Evolutionary conservation across 2,888 invertebrate genomes (phyloP).

Genomic region (Automeris io): DNA sequence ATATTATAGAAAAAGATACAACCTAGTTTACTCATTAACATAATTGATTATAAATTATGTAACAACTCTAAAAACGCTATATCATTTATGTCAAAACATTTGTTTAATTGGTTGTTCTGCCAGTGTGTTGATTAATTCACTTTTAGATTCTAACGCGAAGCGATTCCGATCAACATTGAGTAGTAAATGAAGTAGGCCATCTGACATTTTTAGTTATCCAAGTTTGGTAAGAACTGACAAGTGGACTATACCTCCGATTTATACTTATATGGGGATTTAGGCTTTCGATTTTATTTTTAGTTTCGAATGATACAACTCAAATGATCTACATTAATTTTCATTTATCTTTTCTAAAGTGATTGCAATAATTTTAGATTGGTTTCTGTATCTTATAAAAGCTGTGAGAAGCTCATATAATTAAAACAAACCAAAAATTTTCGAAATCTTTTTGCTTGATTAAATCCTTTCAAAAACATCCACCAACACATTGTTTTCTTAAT

Average conservation of each 20-base stretch:
- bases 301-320: neutral
- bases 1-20: no score
- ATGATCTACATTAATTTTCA: no score
- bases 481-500: neutral
- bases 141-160: neutral
- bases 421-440: no score
- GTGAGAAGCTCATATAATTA: no score
- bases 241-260: slow-evolving; percentile 4
- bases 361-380: no score
- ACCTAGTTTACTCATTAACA: no score
- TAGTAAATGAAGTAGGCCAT: slow-evolving; percentile 16
- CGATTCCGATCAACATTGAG: neutral
- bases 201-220: slow-evolving; percentile 17
- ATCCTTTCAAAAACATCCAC: no score
- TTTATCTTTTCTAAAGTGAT: no score
- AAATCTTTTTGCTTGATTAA: no score
- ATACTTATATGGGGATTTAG: slow-evolving; percentile 13
- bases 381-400: no score
- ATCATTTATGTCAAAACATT: neutral
- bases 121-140: neutral
- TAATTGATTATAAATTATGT: no score
- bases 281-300: slow-evolving; percentile 18
- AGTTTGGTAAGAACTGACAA: slow-evolving; percentile 6
- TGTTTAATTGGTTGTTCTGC: neutral
- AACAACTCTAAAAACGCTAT: neutral